Conservation (phyloP, 2,113 vertebrate species). For the Puma concolor region DNA sequence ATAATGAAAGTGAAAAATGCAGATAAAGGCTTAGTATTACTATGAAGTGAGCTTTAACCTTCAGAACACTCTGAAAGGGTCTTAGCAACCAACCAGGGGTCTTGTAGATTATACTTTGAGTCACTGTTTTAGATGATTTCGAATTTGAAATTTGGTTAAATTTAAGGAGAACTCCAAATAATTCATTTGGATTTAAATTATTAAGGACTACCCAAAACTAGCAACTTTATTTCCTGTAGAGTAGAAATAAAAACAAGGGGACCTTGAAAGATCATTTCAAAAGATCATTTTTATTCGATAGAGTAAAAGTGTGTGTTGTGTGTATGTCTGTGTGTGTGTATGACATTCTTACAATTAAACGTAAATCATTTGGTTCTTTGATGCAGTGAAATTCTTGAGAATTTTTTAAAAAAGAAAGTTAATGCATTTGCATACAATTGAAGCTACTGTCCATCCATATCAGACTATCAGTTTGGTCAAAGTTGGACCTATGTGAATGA, state of each 20-base stretch:
- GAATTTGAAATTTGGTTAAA: neutral
- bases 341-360: neutral
- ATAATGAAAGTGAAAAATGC: neutral
- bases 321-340: neutral
- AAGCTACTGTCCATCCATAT: neutral
- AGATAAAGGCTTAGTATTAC: neutral
- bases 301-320: neutral
- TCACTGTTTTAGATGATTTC: neutral
- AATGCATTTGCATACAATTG: neutral
- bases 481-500: neutral
- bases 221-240: neutral
- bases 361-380: neutral
- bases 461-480: neutral
- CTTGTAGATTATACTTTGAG: neutral
- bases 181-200: neutral
- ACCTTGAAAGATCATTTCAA: neutral
- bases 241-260: neutral
- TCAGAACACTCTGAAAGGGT: neutral
- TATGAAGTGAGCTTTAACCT: neutral
- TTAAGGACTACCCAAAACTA: neutral
- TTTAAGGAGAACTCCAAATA: conserved; percentile 15
- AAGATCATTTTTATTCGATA: neutral
- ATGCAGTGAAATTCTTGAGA: neutral
- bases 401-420: neutral
- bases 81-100: accelerated